phyloP scores from a whole-genome alignment of 2,113 vertebrate genomes.

The Ophthalmolycus amberensis region DNA sequence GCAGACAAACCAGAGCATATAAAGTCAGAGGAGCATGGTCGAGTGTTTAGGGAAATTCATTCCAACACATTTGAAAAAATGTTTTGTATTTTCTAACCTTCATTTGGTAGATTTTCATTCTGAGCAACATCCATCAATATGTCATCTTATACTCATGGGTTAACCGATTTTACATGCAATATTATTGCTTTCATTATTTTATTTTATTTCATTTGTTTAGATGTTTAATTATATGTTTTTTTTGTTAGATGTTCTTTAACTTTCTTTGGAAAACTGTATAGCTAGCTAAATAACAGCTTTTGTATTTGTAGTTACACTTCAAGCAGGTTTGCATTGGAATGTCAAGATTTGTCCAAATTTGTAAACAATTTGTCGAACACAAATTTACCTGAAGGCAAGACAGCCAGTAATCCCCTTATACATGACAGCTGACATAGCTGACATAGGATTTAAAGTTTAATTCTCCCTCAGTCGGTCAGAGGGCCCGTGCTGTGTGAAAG shows the following conservation, averaged over 20 bases:
- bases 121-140: neutral
- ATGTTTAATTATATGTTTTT: neutral
- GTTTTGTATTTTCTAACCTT: constrained; percentile 6
- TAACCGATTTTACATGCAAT: neutral
- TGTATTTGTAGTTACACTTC: neutral
- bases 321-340: neutral
- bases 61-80: neutral
- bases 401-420: constrained; percentile 10
- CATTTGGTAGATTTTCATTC: neutral
- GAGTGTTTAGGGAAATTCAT: constrained; percentile 3
- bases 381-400: neutral
- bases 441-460: neutral
- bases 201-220: neutral
- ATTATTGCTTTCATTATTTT: neutral
- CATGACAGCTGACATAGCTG: neutral
- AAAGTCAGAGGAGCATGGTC: constrained; percentile 8
- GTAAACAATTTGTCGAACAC: constrained; percentile 10
- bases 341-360: neutral
- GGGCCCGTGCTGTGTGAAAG: constrained; percentile 26
- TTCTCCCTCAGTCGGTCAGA: constrained; percentile 21
- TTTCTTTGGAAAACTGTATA: neutral
- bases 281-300: neutral
- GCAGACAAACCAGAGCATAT: neutral
- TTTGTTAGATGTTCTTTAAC: neutral
- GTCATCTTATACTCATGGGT: neutral